Evolutionary conservation across 2,888 invertebrate species (phyloP).

Genomic region (Helicoverpa assulta): DNA sequence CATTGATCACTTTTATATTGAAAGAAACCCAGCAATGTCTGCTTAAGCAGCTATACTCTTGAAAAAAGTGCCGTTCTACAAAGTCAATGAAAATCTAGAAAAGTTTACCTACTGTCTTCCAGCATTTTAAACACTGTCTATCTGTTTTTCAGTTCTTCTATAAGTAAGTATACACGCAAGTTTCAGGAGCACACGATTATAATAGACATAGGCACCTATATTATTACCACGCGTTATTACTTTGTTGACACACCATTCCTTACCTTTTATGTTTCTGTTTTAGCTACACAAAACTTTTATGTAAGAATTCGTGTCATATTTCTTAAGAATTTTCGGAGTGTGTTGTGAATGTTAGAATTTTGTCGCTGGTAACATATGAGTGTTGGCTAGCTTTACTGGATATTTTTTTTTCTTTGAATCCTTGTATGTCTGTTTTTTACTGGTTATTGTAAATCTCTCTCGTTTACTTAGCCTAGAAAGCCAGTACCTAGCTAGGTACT

Average conservation of each 20-base stretch:
- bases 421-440: not conserved
- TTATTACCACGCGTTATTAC: constrained; percentile 42
- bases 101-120: too few species aligned
- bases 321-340: constrained; percentile 50
- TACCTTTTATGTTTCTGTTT: constrained; percentile 52
- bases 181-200: constrained; percentile 53
- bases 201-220: constrained; percentile 7
- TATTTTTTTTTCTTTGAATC: constrained; percentile 9
- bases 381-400: constrained; percentile 16
- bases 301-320: constrained; percentile 57
- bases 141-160: too few species aligned
- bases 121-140: too few species aligned
- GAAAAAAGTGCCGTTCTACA: too few species aligned
- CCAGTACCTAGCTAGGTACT: too few species aligned
- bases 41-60: too few species aligned
- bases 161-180: constrained; percentile 31
- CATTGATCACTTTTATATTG: too few species aligned
- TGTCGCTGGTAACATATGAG: constrained; percentile 21
- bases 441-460: too few species aligned
- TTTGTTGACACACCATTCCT: constrained; percentile 53
- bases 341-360: constrained; percentile 39
- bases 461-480: too few species aligned
- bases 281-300: constrained; percentile 50
- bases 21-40: too few species aligned
- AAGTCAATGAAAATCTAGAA: too few species aligned